Percentiles rank a stretch among this genome's conserved stretches.
Conservation (phyloP, 2,888 invertebrate species). For the Callinectes sapidus region DNA sequence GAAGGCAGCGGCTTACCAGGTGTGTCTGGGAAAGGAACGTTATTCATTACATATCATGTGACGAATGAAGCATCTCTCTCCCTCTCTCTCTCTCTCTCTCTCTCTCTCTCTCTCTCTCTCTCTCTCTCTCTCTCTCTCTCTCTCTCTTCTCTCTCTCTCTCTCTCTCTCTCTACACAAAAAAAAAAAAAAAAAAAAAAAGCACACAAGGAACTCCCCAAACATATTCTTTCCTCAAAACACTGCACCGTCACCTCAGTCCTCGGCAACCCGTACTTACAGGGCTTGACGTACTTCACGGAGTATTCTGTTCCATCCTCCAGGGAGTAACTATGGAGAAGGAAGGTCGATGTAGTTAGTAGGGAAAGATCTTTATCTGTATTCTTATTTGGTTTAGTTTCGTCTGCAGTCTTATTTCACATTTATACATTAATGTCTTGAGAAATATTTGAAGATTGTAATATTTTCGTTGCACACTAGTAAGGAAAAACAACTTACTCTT, state of each 20-base stretch:
- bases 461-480: neutral
- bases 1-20: neutral
- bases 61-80: neutral
- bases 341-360: neutral
- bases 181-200: no score
- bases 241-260: neutral
- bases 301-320: neutral
- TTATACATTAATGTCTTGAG: no score
- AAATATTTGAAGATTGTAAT: neutral
- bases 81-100: no score
- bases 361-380: no score
- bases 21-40: neutral
- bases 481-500: neutral
- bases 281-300: neutral
- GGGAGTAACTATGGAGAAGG: neutral
- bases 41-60: neutral
- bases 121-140: no score
- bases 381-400: no score
- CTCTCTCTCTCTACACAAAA: no score
- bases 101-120: no score
- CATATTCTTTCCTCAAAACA: no score
- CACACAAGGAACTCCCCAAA: no score
- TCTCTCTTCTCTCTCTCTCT: no score
- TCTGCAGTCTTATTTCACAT: neutral
- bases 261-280: neutral